These are phyloP conservation scores for Benitochromis conjunctus DNA, from an alignment of 2,113 vertebrate species.

Conservation along the genomic window DNA sequence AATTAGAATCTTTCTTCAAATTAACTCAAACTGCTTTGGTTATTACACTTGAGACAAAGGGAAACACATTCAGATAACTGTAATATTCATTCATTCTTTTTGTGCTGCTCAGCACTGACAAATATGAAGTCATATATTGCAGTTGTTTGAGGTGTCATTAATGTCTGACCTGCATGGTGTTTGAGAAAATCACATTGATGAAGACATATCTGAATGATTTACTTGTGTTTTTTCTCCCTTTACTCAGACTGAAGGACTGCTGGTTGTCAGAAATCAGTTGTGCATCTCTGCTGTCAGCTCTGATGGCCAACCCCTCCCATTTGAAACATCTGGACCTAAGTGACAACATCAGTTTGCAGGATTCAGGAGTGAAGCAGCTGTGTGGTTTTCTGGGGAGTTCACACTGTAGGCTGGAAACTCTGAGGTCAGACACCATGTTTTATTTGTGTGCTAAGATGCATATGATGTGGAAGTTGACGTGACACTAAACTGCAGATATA, in stretches of 20 bases:
- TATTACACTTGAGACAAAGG: not conserved
- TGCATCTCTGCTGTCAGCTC: not conserved
- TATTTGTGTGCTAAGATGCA: not conserved
- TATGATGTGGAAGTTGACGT: not conserved
- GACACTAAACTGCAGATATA: not conserved
- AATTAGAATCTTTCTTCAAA: not conserved
- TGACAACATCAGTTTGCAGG: not conserved
- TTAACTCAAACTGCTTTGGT: not conserved
- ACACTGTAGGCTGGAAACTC: not conserved
- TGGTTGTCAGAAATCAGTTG: not conserved
- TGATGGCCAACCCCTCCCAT: not conserved
- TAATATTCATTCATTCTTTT: not conserved
- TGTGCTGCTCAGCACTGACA: not conserved
- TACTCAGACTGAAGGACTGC: not conserved
- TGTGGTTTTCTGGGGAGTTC: not conserved
- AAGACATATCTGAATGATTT: not conserved
- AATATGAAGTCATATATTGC: not conserved
- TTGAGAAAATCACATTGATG: not conserved
- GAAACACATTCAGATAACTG: not conserved
- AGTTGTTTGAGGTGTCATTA: not conserved
- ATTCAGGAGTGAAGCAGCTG: not conserved
- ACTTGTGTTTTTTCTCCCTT: not conserved
- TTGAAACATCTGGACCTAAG: not conserved
- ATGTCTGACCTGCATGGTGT: not conserved
- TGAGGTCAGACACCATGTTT: not conserved